Evolutionary conservation across 2,797 vertebrate genomes (phyloP).

Genomic region (Acanthopagrus latus): DNA sequence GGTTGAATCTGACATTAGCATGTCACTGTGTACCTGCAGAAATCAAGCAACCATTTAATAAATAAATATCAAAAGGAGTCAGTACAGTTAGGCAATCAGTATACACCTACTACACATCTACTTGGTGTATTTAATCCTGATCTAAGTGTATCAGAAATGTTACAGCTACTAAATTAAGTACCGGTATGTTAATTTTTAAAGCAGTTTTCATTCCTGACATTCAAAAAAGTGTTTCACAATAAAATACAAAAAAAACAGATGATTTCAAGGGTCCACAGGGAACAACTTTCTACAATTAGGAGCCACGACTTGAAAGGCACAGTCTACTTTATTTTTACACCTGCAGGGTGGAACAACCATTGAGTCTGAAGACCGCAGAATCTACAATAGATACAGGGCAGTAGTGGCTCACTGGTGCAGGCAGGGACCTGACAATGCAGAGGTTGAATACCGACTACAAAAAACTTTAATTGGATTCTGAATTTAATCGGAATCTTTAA

Average conservation of each 20-base stretch:
- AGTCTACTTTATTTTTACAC: constrained; percentile 2
- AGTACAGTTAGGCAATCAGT: neutral
- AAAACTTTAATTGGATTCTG: neutral
- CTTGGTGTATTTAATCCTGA: too few relatives aligned
- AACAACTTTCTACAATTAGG: neutral
- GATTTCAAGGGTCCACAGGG: neutral
- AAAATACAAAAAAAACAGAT: constrained; percentile 3
- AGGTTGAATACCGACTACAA: neutral
- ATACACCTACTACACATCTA: neutral
- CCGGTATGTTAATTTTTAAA: neutral
- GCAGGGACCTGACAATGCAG: neutral
- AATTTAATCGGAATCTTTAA: neutral
- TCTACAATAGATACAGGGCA: neutral
- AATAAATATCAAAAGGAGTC: neutral
- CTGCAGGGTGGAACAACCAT: constrained; percentile 1
- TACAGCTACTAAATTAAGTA: neutral
- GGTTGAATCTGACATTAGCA: neutral
- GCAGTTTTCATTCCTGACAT: neutral
- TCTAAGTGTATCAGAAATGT: neutral
- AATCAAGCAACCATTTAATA: constrained; percentile 5
- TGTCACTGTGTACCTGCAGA: neutral
- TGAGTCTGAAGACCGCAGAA: constrained; percentile 1
- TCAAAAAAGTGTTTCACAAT: neutral
- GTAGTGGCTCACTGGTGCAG: neutral
- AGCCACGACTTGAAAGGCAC: constrained; percentile 2